Conservation (phyloP, 1,140 invertebrate genomes). For the Macrobrachium nipponense region DNA sequence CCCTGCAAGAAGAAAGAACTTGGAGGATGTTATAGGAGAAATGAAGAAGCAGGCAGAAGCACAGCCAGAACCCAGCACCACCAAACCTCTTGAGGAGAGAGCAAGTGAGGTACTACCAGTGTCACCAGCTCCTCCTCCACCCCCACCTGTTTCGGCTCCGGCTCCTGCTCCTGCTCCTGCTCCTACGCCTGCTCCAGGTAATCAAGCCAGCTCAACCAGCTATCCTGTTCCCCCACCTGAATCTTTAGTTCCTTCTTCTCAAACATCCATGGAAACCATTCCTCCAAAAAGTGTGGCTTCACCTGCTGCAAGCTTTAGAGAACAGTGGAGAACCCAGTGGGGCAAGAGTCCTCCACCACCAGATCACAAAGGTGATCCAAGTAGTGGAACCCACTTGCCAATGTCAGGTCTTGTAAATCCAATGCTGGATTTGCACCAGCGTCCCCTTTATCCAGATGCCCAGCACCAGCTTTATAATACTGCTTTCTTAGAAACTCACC, state of each 20-base stretch:
- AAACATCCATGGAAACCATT: neutral
- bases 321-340: constrained; percentile 59
- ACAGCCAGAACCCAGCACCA: constrained; percentile 41
- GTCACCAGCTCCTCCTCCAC: neutral
- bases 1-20: constrained; percentile 51
- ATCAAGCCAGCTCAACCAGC: neutral
- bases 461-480: constrained; percentile 26
- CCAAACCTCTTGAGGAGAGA: constrained; percentile 9
- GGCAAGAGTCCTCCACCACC: constrained; percentile 52
- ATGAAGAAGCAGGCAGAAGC: constrained; percentile 57
- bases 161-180: neutral
- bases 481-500: too few species aligned
- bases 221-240: neutral
- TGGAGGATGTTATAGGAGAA: constrained; percentile 60
- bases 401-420: constrained; percentile 31
- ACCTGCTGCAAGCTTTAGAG: constrained; percentile 41
- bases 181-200: neutral
- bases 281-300: constrained; percentile 4
- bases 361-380: constrained; percentile 47
- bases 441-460: constrained; percentile 38
- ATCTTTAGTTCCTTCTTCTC: neutral
- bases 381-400: constrained; percentile 17
- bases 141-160: neutral
- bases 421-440: constrained; percentile 42
- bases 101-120: constrained; percentile 16